phyloP scores from a whole-genome alignment of 2,888 invertebrate species.

The Acronicta aceris region DNA sequence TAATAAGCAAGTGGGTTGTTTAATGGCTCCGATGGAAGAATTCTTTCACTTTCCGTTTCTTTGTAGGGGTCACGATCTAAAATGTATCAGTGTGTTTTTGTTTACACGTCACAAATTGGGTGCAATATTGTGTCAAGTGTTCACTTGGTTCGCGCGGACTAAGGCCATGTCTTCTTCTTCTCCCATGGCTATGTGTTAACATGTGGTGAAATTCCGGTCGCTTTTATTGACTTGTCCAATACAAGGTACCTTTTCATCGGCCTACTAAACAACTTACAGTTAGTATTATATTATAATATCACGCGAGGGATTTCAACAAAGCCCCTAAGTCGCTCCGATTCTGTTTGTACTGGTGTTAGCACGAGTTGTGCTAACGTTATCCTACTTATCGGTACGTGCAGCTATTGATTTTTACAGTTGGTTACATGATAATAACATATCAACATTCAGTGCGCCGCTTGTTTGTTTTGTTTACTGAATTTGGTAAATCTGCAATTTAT shows the following conservation, averaged over 20 bases:
- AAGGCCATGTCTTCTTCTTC: slow-evolving; percentile 40
- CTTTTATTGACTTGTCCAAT: slow-evolving; percentile 74
- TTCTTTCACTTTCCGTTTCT: slow-evolving; percentile 82
- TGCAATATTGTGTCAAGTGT: slow-evolving; percentile 35
- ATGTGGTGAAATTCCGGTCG: slow-evolving; percentile 77
- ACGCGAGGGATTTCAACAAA: slow-evolving; percentile 77
- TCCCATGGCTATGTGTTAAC: slow-evolving; percentile 64
- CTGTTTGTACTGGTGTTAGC: slow-evolving; percentile 80
- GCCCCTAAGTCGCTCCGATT: slow-evolving; percentile 67
- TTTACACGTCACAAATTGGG: slow-evolving; percentile 48
- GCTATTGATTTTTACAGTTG: slow-evolving; percentile 80
- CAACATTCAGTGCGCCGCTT: slow-evolving; percentile 62
- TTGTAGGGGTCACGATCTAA: slow-evolving; percentile 70
- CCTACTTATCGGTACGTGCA: slow-evolving; percentile 77
- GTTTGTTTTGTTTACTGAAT: slow-evolving; percentile 63
- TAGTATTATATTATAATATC: slow-evolving; percentile 87
- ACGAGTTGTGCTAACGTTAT: slow-evolving; percentile 78
- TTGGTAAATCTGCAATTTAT: slow-evolving; percentile 57
- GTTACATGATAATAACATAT: slow-evolving; percentile 75
- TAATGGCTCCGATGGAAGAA: slow-evolving; percentile 75
- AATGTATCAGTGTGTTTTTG: slow-evolving; percentile 60
- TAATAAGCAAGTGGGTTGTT: slow-evolving; percentile 76
- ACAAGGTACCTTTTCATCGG: slow-evolving; percentile 71
- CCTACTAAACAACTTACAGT: slow-evolving; percentile 80
- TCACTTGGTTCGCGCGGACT: slow-evolving; percentile 8